These are phyloP conservation scores for Uropetala carovei DNA, from an alignment of 2,888 invertebrate genomes.

Conservation along the genomic window DNA sequence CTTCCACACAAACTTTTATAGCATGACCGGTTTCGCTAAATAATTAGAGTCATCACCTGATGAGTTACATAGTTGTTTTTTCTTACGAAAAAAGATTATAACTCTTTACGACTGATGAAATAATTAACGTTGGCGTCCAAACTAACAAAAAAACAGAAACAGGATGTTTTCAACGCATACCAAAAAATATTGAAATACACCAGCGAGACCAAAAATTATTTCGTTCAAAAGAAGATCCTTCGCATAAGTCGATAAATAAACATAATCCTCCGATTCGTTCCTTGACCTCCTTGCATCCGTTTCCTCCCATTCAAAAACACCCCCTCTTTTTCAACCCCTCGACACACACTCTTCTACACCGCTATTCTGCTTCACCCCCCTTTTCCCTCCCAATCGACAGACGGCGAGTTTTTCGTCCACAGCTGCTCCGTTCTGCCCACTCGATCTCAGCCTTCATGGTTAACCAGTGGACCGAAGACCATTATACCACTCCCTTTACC, in stretches of 20 bases:
- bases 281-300: not conserved
- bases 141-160: no score
- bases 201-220: no score
- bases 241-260: constrained; percentile 8
- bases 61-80: no score
- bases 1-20: no score
- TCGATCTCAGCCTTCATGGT: constrained; percentile 49
- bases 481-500: constrained; percentile 36
- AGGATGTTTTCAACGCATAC: no score
- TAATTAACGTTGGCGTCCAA: no score
- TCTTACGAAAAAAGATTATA: no score
- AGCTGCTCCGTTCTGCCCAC: constrained; percentile 49
- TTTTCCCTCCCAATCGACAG: not conserved
- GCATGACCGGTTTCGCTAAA: no score
- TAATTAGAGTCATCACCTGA: no score
- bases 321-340: not conserved
- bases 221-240: not conserved
- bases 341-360: not conserved
- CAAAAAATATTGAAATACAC: no score
- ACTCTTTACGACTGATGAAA: no score
- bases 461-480: constrained; percentile 45
- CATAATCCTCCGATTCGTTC: not conserved
- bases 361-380: not conserved
- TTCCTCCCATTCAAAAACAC: not conserved
- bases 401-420: not conserved